Conservation (phyloP, 2,797 vertebrate genomes). For the Hipposideros larvatus region DNA sequence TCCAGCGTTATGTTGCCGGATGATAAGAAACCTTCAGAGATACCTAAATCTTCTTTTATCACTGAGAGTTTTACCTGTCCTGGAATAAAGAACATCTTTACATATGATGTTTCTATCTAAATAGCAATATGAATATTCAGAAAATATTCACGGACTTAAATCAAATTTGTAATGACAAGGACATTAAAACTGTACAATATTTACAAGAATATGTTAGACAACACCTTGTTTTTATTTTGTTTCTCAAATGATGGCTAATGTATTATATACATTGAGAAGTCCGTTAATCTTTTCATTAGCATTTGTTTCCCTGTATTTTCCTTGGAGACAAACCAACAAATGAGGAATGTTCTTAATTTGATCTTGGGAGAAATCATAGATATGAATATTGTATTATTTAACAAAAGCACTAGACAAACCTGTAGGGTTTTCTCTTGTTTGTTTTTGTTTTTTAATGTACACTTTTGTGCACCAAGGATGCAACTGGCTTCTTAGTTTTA, state of each 20-base stretch:
- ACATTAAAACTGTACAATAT: conserved; percentile 78
- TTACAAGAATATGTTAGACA: conserved; percentile 74
- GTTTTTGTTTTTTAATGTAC: not conserved
- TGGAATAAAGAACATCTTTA: conserved; percentile 84
- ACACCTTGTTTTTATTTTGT: conserved; percentile 71
- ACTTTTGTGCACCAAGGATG: conserved; percentile 55
- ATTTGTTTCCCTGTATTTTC: conserved; percentile 74
- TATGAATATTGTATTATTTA: conserved; percentile 55
- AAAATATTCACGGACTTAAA: conserved; percentile 84
- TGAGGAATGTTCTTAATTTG: conserved; percentile 62
- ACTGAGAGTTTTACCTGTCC: conserved; percentile 83
- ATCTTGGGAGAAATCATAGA: conserved; percentile 66
- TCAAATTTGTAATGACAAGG: conserved; percentile 81
- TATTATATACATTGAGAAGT: conserved; percentile 72
- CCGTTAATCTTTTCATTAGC: conserved; percentile 83
- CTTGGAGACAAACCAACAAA: conserved; percentile 61
- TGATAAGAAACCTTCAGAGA: conserved; percentile 88
- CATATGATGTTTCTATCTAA: conserved; percentile 85
- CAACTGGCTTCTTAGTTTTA: conserved; percentile 39
- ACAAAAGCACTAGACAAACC: not conserved
- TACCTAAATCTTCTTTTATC: conserved; percentile 86
- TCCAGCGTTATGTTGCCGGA: conserved; percentile 85
- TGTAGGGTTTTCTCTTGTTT: not conserved
- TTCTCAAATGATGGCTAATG: conserved; percentile 73
- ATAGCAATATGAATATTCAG: conserved; percentile 85